Evolutionary conservation across 1,140 invertebrate species (phyloP), one percentile per base, ranked within the genome.

Genomic region (Plodia interpunctella): DNA sequence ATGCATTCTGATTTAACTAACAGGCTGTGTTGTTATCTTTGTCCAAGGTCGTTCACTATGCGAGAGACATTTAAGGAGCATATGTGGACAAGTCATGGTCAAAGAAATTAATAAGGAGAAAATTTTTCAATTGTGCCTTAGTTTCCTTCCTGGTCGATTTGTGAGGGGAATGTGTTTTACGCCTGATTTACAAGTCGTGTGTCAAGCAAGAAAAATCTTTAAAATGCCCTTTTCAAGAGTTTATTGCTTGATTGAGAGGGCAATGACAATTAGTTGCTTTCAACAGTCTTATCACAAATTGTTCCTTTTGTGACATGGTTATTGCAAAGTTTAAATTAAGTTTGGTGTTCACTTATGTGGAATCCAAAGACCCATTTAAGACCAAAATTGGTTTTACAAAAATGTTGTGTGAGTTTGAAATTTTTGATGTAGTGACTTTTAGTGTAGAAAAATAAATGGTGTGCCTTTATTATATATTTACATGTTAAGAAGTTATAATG

Each of bases 1-100:
- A 92, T 94, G 84, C 93, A 94, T 80, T 93, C 92, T 18, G 93
- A 93, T 78, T 76, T 93, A 63, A 92, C 91, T 30, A 93, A 93
- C 72, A 88, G 92, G 69, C 88, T 92, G 55, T 93, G 92, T 78
- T 93, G 93, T 72, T 92, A 93, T 74, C 80, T 93, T 35, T 93
- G 93, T 77, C 93, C 93, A 30, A 88, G 91, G 55, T 92, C 92
- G 20, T 93, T 93, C 70, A 91, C 91, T 30, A 92, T 92, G 85
- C 86, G 92, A 32, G 92, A 93, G 69, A 91, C 91, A 19, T 93
- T 91, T 68, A 93, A 93, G 77, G 91, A 92, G 64, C 93, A 93
- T 65, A 93, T 93, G 92, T 91, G 91, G 83, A 90, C 92, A 58
- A 91, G 87, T 65, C 93, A 93, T 80, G 91, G 92, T 65, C 90